Evolutionary conservation across 2,797 vertebrate species (phyloP).

Genomic region (Enteromius thamalakanensis): DNA sequence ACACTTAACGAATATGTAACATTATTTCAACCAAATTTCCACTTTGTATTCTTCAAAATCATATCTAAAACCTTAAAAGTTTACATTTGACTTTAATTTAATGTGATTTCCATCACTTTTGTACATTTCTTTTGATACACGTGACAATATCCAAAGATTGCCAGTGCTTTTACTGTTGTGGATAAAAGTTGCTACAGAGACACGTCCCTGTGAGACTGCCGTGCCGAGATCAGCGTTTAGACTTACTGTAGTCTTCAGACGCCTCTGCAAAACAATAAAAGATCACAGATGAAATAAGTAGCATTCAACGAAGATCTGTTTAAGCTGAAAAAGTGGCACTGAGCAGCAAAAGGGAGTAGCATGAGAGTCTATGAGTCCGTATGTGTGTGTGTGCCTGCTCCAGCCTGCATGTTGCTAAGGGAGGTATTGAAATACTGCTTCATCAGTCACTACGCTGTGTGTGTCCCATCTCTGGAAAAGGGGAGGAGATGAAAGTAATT

Average conservation of each 20-base stretch:
- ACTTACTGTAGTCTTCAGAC: not conserved
- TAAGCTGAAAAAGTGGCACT: constrained; percentile 49
- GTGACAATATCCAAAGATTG: not conserved
- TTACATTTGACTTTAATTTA: too few species aligned
- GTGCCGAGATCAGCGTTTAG: not conserved
- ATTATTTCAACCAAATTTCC: too few species aligned
- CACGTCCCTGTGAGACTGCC: not conserved
- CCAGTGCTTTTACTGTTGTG: not conserved
- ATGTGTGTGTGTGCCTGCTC: constrained; percentile 1
- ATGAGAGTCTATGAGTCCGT: not conserved
- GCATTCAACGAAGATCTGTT: constrained; percentile 59
- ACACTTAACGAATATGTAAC: too few species aligned
- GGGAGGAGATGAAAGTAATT: constrained; percentile 93
- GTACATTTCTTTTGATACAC: not conserved
- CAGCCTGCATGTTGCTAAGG: constrained; percentile 68
- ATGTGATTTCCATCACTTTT: too few species aligned
- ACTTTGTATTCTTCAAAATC: too few species aligned
- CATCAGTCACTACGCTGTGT: constrained; percentile 83
- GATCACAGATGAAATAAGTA: constrained; percentile 57
- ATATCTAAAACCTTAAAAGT: too few species aligned
- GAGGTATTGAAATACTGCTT: constrained; percentile 72
- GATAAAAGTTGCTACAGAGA: not conserved
- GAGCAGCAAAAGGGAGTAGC: constrained; percentile 57
- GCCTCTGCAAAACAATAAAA: not conserved
- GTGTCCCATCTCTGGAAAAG: constrained; percentile 75